Conservation (phyloP, 2,888 invertebrate genomes). For the Agonopterix subpropinquella region DNA sequence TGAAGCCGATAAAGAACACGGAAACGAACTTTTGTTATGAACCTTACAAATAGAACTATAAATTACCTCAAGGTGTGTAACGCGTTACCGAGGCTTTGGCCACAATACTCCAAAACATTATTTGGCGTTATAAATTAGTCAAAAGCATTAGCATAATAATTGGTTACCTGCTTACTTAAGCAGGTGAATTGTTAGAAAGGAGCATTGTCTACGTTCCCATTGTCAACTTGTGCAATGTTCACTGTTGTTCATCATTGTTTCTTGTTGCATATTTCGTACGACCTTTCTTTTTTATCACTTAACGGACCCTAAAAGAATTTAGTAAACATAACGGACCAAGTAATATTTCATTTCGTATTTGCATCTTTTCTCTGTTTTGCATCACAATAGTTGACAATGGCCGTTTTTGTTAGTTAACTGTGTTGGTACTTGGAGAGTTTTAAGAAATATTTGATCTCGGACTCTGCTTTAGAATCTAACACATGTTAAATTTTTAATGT, state of each 20-base stretch:
- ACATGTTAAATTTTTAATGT: constrained; percentile 24
- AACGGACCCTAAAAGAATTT: constrained; percentile 54
- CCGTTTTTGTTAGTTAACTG: constrained; percentile 28
- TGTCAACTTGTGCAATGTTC: constrained; percentile 56
- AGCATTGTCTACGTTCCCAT: constrained; percentile 41
- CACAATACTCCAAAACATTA: constrained; percentile 68
- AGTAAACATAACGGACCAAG: constrained; percentile 62
- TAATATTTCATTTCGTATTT: constrained; percentile 34
- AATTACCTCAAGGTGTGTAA: constrained; percentile 71
- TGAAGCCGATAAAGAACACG: constrained; percentile 63
- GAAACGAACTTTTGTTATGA: constrained; percentile 69
- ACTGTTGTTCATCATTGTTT: constrained; percentile 19
- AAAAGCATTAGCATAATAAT: constrained; percentile 66
- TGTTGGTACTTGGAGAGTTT: constrained; percentile 18
- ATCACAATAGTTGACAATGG: constrained; percentile 47
- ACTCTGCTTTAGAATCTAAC: constrained; percentile 25
- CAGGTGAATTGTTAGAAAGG: constrained; percentile 58
- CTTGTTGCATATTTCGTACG: constrained; percentile 38
- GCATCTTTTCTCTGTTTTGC: constrained; percentile 55
- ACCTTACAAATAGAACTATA: constrained; percentile 59
- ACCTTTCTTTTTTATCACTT: constrained; percentile 42
- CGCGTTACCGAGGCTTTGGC: constrained; percentile 51
- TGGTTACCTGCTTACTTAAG: constrained; percentile 58
- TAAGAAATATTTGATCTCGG: constrained; percentile 23
- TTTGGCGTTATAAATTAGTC: constrained; percentile 49